Evolutionary conservation across 2,113 vertebrate genomes (phyloP), one percentile per base, ranked within the genome.

Genomic region (Periophthalmodon schlosseri): DNA sequence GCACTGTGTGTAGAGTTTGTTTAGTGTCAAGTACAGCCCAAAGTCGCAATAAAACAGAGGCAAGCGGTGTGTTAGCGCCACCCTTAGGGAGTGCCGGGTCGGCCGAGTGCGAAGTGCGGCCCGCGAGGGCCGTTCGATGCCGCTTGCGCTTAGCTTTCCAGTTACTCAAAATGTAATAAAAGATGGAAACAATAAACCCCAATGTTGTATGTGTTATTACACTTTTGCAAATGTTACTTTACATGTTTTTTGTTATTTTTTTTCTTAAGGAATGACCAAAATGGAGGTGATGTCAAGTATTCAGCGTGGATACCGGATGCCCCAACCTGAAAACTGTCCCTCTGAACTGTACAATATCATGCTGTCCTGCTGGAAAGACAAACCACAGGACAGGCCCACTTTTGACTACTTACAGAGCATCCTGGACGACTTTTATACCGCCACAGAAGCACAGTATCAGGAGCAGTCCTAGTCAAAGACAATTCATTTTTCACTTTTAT

Each of bases 401-500:
- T 99, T 99, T 0, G 97, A 99, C 52, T 99, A 95, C 79, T 84
- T 93, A 11, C 97, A 98, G 91, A 98, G 96, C 0, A 70, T 97
- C 28, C 74, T 99, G 77, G 96, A 97, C 0, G 97, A 99, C 87
- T 99, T 96, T 90, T 98, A 94, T 73, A 99, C 96, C 0, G 95
- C 96, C 1, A 98, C 97, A 0, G 97, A 99, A 90, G 90, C 90
- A 64, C 97, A 98, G 75, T 98, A 99, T 87, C 96, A 99, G 84
- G 94, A 95, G 2, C 94, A 98, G 81, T 93, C 91, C 0, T 96
- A 92, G 13, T 66, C 64, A 39, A 10, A 46, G 34, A 66, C 33
- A 56, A 21, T n/a, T 66, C 9, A n/a, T 11, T 36, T 28, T 28
- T 28, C 28, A 28, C 3, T 28, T n/a, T 52, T 10, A 56, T 2